phyloP scores from a whole-genome alignment of 2,113 vertebrate genomes.

The Girardinichthys multiradiatus region DNA sequence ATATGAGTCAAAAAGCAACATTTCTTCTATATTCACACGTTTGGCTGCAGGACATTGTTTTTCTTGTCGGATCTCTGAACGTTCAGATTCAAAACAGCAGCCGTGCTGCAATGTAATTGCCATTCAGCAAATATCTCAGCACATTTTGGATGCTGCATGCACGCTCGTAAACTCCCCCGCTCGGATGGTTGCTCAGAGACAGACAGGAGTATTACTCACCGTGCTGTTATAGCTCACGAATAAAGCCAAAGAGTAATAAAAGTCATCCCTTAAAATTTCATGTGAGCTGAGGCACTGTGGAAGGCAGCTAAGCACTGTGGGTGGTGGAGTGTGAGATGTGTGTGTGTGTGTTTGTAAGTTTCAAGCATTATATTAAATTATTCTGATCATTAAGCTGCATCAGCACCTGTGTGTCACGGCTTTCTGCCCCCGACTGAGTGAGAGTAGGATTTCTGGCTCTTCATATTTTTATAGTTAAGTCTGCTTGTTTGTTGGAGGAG shows the following conservation, averaged over 20 bases:
- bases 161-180: constrained; percentile 48
- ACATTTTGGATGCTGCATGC: constrained; percentile 3
- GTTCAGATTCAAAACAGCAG: constrained; percentile 37
- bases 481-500: not conserved
- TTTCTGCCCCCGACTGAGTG: constrained; percentile 12
- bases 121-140: constrained; percentile 48
- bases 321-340: constrained; percentile 27
- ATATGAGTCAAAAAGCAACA: not conserved
- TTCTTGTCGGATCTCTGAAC: constrained; percentile 25
- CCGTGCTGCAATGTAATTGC: constrained; percentile 38
- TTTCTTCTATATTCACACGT: not conserved
- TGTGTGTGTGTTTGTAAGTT: constrained; percentile 17
- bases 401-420: constrained; percentile 44
- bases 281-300: constrained; percentile 32
- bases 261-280: constrained; percentile 65
- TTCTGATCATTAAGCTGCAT: constrained; percentile 61
- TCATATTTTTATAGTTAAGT: not conserved
- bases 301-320: constrained; percentile 13
- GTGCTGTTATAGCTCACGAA: constrained; percentile 54
- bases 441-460: not conserved
- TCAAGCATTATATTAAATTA: constrained; percentile 49
- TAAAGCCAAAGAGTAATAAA: constrained; percentile 67
- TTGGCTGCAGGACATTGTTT: constrained; percentile 19
- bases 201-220: constrained; percentile 48
- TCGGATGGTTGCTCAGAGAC: constrained; percentile 38